Conservation (phyloP, 2,888 invertebrate species). For the Rotaria sp. region DNA sequence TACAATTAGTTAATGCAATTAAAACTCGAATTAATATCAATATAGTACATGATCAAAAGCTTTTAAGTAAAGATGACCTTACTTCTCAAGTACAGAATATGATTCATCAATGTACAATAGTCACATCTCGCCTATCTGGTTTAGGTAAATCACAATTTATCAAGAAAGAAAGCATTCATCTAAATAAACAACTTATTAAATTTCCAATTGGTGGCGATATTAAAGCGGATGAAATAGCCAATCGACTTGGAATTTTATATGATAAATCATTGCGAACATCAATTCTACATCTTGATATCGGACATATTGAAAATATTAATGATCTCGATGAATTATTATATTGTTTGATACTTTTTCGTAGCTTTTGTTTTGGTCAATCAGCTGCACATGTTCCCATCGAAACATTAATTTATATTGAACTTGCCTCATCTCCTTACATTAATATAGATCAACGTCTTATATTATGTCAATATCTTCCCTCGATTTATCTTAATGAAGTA, state of each 20-base stretch:
- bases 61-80: background rate
- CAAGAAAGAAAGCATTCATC: background rate
- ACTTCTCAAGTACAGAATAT: background rate
- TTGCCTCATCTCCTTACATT: background rate
- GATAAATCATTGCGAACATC: background rate
- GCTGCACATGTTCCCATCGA: background rate
- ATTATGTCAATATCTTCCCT: background rate
- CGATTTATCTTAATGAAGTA: background rate
- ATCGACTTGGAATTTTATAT: background rate
- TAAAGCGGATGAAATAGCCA: background rate
- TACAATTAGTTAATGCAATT: background rate
- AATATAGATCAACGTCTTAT: background rate
- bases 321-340: background rate
- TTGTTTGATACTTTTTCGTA: background rate
- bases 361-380: background rate
- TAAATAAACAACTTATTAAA: background rate
- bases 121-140: background rate
- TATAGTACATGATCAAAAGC: background rate
- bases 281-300: background rate
- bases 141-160: background rate
- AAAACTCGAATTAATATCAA: background rate
- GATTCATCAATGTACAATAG: background rate
- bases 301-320: background rate
- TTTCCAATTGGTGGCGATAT: background rate
- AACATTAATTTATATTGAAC: background rate